These are phyloP conservation scores for Bombus difficillimus DNA, from an alignment of 1,140 invertebrate species.

Conservation along the genomic window DNA sequence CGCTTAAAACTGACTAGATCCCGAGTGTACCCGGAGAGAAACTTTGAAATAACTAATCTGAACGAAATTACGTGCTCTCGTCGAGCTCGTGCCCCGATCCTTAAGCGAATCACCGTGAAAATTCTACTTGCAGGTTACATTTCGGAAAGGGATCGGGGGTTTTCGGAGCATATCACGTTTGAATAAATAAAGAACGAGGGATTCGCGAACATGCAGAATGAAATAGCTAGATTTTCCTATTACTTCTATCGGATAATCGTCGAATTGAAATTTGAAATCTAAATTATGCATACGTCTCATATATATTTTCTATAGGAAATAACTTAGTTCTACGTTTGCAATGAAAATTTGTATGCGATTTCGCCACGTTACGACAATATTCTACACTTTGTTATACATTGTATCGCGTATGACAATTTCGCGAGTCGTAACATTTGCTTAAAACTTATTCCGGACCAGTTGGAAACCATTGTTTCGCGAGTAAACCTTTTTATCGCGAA, in stretches of 20 bases:
- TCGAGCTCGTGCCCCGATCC: not conserved
- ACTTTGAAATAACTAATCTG: constrained; percentile 10
- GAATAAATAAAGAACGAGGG: not conserved
- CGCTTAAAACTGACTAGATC: not conserved
- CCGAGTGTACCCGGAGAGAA: not conserved
- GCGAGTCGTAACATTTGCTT: not conserved
- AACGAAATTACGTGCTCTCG: constrained; percentile 8
- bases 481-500: not conserved
- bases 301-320: not conserved
- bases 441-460: not conserved
- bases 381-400: not conserved
- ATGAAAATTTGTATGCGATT: not conserved
- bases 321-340: not conserved
- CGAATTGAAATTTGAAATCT: not conserved
- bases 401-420: not conserved
- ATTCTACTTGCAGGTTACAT: not conserved
- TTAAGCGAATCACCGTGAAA: not conserved
- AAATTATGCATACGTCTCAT: too few relatives aligned
- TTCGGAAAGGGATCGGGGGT: not conserved
- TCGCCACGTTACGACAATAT: not conserved
- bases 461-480: not conserved
- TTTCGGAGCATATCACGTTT: not conserved
- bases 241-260: not conserved
- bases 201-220: not conserved
- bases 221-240: not conserved